These are phyloP conservation scores for Myotis daubentonii DNA, from an alignment of 2,797 vertebrate genomes.

Conservation along the genomic window DNA sequence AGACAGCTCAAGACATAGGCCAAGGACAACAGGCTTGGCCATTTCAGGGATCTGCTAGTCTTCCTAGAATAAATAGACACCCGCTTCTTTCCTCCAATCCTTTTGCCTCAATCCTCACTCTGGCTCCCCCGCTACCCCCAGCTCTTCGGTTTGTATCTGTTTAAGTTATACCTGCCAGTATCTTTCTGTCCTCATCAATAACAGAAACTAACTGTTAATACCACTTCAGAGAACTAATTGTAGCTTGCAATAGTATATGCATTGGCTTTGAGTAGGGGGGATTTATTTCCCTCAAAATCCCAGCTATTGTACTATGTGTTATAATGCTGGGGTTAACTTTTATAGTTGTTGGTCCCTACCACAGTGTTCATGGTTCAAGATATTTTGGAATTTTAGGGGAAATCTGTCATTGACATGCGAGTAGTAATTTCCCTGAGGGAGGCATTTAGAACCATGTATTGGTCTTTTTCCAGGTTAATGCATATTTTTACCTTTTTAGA, in stretches of 20 bases:
- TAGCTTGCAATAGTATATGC: not conserved
- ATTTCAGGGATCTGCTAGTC: not conserved
- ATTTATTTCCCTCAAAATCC: not conserved
- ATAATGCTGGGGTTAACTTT: not conserved
- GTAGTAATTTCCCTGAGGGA: not conserved
- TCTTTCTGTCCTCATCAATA: not conserved
- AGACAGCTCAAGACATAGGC: not conserved
- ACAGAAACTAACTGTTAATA: slow-evolving; percentile 52
- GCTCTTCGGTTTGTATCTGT: not conserved
- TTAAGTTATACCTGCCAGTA: slow-evolving; percentile 55
- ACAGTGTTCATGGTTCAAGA: not conserved
- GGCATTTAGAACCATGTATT: not conserved
- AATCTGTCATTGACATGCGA: not conserved
- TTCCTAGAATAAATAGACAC: not conserved
- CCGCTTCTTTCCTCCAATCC: not conserved
- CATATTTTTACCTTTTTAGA: not conserved
- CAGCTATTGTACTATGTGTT: not conserved
- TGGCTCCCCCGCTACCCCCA: accelerated
- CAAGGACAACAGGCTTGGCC: not conserved
- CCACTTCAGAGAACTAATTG: slow-evolving; percentile 34
- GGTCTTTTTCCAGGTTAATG: not conserved
- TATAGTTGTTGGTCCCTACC: not conserved
- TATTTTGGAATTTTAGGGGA: slow-evolving; percentile 2
- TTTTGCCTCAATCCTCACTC: not conserved
- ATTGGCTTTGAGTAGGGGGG: not conserved